A percentile compares a stretch with the other conserved stretches of the same genome.
phyloP scores from a whole-genome alignment of 2,888 invertebrate species.

The Tuberolachnus salignus region DNA sequence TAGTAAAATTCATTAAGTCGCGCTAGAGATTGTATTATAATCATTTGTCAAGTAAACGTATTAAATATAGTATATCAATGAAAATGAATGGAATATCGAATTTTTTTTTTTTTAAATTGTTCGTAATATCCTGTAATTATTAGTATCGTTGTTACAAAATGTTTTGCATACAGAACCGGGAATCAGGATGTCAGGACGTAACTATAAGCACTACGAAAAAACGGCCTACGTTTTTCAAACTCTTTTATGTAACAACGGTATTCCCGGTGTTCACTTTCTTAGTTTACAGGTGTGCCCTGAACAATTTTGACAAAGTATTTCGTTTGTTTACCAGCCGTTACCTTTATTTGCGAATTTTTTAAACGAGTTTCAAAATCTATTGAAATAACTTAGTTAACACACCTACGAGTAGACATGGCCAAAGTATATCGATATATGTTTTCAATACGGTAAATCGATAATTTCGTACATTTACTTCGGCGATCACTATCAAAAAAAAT shows the following conservation, averaged over 20 bases:
- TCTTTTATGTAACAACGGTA: neutral
- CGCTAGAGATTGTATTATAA: neutral
- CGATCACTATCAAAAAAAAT: no score
- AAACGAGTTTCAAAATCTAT: no score
- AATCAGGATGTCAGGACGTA: neutral
- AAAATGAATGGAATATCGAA: neutral
- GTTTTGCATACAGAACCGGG: neutral
- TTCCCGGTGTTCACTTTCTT: neutral
- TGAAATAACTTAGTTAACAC: no score
- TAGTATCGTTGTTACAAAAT: neutral
- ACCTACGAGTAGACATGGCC: no score
- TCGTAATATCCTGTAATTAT: constrained; percentile 24
- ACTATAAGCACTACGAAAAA: no score
- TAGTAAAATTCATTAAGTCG: neutral
- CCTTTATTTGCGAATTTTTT: neutral
- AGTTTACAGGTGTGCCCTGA: no score
- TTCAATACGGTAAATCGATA: no score
- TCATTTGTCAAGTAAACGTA: neutral
- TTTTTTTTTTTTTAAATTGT: neutral
- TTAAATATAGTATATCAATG: neutral
- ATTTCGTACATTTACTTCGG: no score
- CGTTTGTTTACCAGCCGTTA: neutral
- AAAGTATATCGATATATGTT: no score
- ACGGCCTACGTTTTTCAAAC: neutral
- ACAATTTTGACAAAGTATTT: neutral